Evolutionary conservation across 2,888 invertebrate genomes (phyloP).

Genomic region (Tetramorium bicarinatum): DNA sequence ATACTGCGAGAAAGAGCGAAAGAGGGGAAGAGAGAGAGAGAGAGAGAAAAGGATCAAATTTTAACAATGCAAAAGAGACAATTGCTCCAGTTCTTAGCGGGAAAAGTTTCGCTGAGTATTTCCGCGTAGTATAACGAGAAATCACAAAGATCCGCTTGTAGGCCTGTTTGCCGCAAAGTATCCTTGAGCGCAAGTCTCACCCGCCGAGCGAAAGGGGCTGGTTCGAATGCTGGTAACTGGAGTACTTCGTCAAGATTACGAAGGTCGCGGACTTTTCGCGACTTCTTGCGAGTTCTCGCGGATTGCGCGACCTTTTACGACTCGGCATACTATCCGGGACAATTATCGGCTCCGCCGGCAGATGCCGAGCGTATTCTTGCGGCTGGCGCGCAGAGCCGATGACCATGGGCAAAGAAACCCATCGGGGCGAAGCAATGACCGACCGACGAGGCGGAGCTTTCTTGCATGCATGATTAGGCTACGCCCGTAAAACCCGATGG

Average conservation of each 20-base stretch:
- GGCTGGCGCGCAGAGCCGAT: slow-evolving; percentile 28
- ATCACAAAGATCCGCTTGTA: slow-evolving; percentile 14
- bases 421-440: slow-evolving; percentile 53
- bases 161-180: neutral
- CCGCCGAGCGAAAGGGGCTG: slow-evolving; percentile 15
- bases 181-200: slow-evolving; percentile 37
- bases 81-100: neutral
- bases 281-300: slow-evolving; percentile 9
- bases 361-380: slow-evolving; percentile 29
- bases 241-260: slow-evolving; percentile 26
- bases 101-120: slow-evolving; percentile 16
- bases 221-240: slow-evolving; percentile 20
- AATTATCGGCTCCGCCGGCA: slow-evolving; percentile 29
- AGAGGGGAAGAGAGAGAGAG: neutral
- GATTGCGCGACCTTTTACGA: slow-evolving; percentile 12
- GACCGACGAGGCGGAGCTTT: slow-evolving; percentile 53
- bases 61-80: slow-evolving; percentile 9
- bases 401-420: slow-evolving; percentile 61
- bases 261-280: slow-evolving; percentile 31
- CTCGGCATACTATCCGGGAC: slow-evolving; percentile 10
- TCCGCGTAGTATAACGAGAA: neutral
- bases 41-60: neutral
- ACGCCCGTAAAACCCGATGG: slow-evolving; percentile 64
- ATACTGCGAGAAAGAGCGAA: neutral
- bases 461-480: slow-evolving; percentile 72